Evolutionary conservation across 2,888 invertebrate genomes (phyloP), one percentile per base, ranked within the genome.

Genomic region (Ormyrus nitidulus): DNA sequence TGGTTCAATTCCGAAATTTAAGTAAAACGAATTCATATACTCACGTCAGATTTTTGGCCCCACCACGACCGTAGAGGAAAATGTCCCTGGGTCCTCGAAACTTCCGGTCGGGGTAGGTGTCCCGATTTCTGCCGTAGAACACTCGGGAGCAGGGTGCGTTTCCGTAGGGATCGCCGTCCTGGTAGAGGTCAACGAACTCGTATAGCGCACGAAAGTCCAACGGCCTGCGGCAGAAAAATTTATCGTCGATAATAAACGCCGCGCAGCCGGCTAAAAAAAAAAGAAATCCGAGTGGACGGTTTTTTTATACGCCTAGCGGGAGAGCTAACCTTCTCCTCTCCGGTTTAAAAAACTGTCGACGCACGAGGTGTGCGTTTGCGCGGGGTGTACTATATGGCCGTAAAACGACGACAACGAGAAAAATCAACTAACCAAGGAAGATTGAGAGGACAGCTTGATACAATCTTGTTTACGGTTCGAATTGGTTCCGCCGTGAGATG

Each of bases 151-250:
- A 97, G 0, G 93, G 92, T 0, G 95, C 95, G 53, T 92, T 92
- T 6, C 95, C 95, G 91, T 94, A 95, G 0, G 95, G 94, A 85
- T 96, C 94, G 0, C 97, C 97, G 84, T 96, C 97, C 91, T 96
- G 95, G 86, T 96, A 95, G 8, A 96, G 92, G 89, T 97, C 96
- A 61, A 97, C 96, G 88, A 97, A 97, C 90, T 97, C 97, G 91
- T 97, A 97, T 48, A 96, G 93, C 0, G 96, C 94, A 88, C 95
- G 95, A 89, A 97, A 97, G 85, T 95, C 94, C 66, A 97, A 94
- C 0, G 96, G 96, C 86, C 97, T 96, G 88, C n/a, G 89, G 88
- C 77, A 69, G 7, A 58, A 64, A 69, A 53, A 75, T 76, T 75
- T 48, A 53, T 77, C n/a, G 66, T 69, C 56, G 66, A 65, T 65